Conservation (phyloP, 2,888 invertebrate species). For the Plebejus melissa region DNA sequence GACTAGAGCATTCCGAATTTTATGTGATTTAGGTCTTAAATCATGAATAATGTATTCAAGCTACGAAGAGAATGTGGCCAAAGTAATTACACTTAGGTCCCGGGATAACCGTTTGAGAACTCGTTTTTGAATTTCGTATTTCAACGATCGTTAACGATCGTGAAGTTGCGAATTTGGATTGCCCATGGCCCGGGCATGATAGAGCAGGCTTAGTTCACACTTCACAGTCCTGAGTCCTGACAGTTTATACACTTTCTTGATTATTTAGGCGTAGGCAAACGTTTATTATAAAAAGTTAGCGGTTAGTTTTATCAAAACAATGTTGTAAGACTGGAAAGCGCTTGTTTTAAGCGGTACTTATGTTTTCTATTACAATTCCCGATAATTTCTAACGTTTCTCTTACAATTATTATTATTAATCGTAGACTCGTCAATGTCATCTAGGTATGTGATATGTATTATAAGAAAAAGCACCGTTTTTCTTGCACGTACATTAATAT, state of each 20-base stretch:
- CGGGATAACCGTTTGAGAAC: constrained; percentile 24
- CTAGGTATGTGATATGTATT: neutral
- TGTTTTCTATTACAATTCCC: neutral
- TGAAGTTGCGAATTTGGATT: constrained; percentile 2
- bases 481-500: neutral
- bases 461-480: neutral
- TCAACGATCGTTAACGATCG: constrained; percentile 20
- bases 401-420: neutral
- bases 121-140: constrained; percentile 26
- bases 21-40: too few relatives aligned
- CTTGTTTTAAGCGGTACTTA: neutral
- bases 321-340: neutral
- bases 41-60: too few relatives aligned
- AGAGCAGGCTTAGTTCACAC: neutral
- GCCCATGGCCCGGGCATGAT: neutral
- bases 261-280: neutral
- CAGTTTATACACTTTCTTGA: neutral
- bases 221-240: neutral
- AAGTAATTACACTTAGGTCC: neutral
- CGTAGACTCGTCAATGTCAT: neutral
- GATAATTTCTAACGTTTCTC: neutral
- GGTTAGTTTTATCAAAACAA: neutral
- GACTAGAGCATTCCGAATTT: too few relatives aligned
- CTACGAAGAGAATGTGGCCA: neutral
- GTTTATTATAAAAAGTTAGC: neutral